Evolutionary conservation across 2,888 invertebrate species (phyloP), one percentile per base, ranked within the genome.

Genomic region (Drosophila vallismaia): DNA sequence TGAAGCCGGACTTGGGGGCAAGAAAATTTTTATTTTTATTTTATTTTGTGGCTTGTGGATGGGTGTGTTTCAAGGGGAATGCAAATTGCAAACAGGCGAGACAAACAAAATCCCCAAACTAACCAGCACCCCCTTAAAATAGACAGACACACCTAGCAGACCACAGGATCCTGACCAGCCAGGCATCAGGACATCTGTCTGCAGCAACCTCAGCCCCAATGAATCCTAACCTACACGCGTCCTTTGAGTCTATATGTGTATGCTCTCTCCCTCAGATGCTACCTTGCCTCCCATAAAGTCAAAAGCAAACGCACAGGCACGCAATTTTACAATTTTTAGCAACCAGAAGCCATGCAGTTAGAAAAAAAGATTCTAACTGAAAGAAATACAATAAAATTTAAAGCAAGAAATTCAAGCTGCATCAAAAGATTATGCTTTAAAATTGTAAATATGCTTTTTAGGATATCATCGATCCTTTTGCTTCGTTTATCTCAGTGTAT

Each of bases 1-100:
- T 88, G 85, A 79, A 81, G 86, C 87, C 82, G 78, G 75, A 71
- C 87, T 79, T 75, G 63, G 68, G 82, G 87, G 67, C 40, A 46
- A 19, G 14, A 14, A 14, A 19, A 44, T 24, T 44, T 44, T 24
- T 44, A 9, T 10, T 44, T 44, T 24, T 44, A 24, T 44, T 44
- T 10, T 24, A 10, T 44, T 19, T 10, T 24, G 14, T 24, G 44
- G 24, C 8, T 7, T 2, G 14, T 12, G 31, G 8, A 10, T n/a
- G 2, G 33, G 29, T 8, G 12, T 14, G 12, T 14, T 14, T 8
- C 4, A 24, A 19, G 26, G 40, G 66, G 69, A 82, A 79, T 74
- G 66, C 73, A 85, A 76, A 82, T 77, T 75, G 86, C 86, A 76
- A 85, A 85, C 86, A 85, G 69, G 69, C 71, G 72, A 79, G 62